Evolutionary conservation across 2,797 vertebrate species (phyloP), one percentile per base, ranked within the genome.

Genomic region (Discoglossus pictus): DNA sequence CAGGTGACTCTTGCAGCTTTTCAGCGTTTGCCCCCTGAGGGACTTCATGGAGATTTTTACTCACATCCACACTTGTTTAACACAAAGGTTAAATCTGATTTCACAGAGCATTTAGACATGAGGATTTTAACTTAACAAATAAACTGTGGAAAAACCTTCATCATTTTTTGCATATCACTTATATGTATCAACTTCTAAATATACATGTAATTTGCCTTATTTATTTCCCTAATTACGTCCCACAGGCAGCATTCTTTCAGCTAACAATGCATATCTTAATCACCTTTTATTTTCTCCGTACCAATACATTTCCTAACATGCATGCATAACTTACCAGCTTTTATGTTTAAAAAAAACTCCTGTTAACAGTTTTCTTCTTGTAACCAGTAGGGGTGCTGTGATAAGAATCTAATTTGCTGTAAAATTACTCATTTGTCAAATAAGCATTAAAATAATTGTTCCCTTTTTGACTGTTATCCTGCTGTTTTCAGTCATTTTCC

Each of bases 381-480:
- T 83, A 83, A 86, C 87, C 83, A 85, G 86, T 92, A 90, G 84
- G 88, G 87, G 87, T 92, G 90, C 88, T 89, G 87, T 89, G 87
- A 90, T 85, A 89, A 88, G 91, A 92, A 93, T 93, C 89, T 92
- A 94, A 95, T 94, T 95, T 92, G 91, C 85, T 88, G 87, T 91
- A 92, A 88, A 90, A 89, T 88, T 93, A 89, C 92, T 94, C 88
- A 83, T 94, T 93, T 93, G 91, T 95, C 93, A 92, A 92, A 92
- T 89, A 90, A 87, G 93, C 92, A 94, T 96, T 94, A 94, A 91
- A 95, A 94, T 96, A 95, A 97, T 96, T 92, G 92, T 95, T 96
- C 94, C 94, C 93, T 85, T 93, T 95, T 93, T 93, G 92, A 92
- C 92, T 92, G 90, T 94, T 96, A 94, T 86, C 90, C 90, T 92